Base-by-base conservation (phyloP, 1,140 invertebrate genomes). In the Geopemphigus sp. region DNA sequence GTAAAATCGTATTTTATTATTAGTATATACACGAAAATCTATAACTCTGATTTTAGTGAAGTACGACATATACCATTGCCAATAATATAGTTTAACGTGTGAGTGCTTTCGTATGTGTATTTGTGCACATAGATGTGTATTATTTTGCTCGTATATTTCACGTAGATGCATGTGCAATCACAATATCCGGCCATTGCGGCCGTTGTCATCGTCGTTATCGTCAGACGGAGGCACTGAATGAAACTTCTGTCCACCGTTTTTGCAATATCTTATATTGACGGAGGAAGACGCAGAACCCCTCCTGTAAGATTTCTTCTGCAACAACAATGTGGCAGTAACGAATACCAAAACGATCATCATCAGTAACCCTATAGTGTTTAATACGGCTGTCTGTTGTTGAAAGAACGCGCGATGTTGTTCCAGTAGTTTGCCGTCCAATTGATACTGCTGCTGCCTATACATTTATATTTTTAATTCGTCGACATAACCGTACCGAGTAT, bases 221-320 rank as follows among this genome's bases (percentile, higher is more conserved):
- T 54, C 26, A 0, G 74, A 61, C 10, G 73, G 61, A 19, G 56
- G 39, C 0, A 78, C 39, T 8, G 61, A 22, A n/a, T 78, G 74
- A 39, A 78, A 78, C 15, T 57, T 63, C 6, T 78, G 74, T 1
- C 74, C 74, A 6, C 39, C 39, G 11, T 61, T 78, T 63, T 57
- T 50, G 24, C 74, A 61, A 54, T 78, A 59, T 50, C 39, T 78
- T 47, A 50, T 24, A 1, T n/a, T 47, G 39, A 47, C 12, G 19
- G 19, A 0, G n/a, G 45, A 45, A n/a, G 32, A 74, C 3, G 19
- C 24, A 15, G 22, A 19, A 53, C 22, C 29, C 3, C 68, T 29
- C 3, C 15, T 6, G 47, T 15, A 5, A 2, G 47, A 26, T 32
- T 54, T 54, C 68, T 50, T 63, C 6, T 26, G 39, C 39, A 50